Base-by-base conservation (phyloP, 2,797 vertebrate species). In the Peromyscus attwateri region DNA sequence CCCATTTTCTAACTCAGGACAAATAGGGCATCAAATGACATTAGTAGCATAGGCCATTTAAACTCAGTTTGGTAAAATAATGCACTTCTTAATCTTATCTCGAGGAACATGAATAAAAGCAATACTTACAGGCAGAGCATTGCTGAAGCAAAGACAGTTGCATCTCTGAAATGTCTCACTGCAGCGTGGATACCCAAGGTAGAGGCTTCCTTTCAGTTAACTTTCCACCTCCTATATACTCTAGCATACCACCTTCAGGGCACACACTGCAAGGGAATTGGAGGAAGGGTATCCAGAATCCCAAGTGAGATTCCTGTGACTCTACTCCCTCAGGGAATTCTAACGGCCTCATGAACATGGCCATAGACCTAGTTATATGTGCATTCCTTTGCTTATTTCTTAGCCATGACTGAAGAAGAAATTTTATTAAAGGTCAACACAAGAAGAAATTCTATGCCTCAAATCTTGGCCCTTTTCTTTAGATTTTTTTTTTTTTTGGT, bases 51-150 rank as follows among this genome's bases (percentile, higher is more conserved):
- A 27, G 21, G 7, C 4, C 1, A 23, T 46, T 27, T 43, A 64
- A 64, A 77, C n/a, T 64, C 2, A 49, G 19, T 21, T 25, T 49
- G 40, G 19, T 6, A 76, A 62, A 89, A 19, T 17, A 64, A 77
- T 77, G 23, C 21, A 64, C 27, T 49, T 64, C 17, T 77, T 77
- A 49, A 49, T 40, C 16, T 23, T 75, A 49, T 11, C 57, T 64
- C 25, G 3, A 16, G 43, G 40, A 19, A 49, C 19, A 11, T 11
- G 19, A 77, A 8, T 77, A 34, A 68, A 49, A 46, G 40, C 12
- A 34, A n/a, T 49, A 77, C 87, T 89, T 89, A 89, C 87, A 34
- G 37, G 55, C 34, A 37, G 6, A 89, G 27, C 71, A 77, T n/a
- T n/a, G 87, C 7, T 6, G 87, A 89, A 8, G 16, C 40, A 64